Evolutionary conservation across 2,113 vertebrate species (phyloP), one percentile per base, ranked within the genome.

Genomic region (Zosterops pallidus): DNA sequence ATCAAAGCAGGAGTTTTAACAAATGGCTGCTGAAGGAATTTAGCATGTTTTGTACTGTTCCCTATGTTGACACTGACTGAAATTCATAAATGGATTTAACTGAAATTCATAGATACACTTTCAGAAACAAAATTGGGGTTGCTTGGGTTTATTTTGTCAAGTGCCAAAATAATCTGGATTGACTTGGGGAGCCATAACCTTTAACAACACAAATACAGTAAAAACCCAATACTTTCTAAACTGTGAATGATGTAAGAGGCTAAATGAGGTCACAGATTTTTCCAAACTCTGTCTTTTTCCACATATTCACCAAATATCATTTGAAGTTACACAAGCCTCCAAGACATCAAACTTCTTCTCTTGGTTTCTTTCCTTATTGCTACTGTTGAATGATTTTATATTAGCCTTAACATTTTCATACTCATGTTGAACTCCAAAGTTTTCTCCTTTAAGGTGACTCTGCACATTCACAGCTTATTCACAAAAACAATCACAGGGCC

Each of bases 111-210:
- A 15, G n/a, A 47, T 41, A 26, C 29, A 56, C 7, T 71, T 42
- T 25, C 31, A 35, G n/a, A 64, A 29, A 59, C 2, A 72, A 87
- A 94, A 77, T 7, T 31, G 5, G 2, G 5, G 6, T 26, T 41
- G 26, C 56, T 62, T 44, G 46, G 37, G 3, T 9, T 49, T 42
- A 29, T 44, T 83, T 59, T 39, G 2, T 28, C 0, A 0, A 63
- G 33, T 50, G 33, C 5, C 53, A 84, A 83, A 92, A 65, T 20
- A 85, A 49, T 35, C 39, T 62, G 9, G 63, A 49, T 2, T 78
- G 26, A 62, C 14, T 60, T 77, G 64, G 9, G 25, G 55, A 89
- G 19, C 29, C 70, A 55, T 21, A 74, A 52, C 5, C 7, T 63
- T 57, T 69, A 78, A 44, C 25, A 56, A 69, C 21, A 37, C 14